Conservation (phyloP, 1,140 invertebrate genomes). For the Manduca sexta region DNA sequence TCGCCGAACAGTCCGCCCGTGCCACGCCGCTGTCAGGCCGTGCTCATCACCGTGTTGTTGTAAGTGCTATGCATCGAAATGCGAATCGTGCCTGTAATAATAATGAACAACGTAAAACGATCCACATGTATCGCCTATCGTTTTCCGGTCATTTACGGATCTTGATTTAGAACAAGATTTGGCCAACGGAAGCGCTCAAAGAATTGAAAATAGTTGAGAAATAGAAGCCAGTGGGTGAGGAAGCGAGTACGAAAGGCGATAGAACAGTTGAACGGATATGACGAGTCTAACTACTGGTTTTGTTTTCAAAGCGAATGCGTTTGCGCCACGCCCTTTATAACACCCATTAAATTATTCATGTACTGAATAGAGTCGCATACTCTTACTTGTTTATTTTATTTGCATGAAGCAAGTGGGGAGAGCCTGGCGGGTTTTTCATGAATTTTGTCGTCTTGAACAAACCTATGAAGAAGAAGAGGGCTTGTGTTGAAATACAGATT, state of each 20-base stretch:
- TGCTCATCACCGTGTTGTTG: constrained; percentile 54
- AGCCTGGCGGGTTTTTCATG: constrained; percentile 58
- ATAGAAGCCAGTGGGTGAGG: constrained; percentile 18
- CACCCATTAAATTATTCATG: constrained; percentile 13
- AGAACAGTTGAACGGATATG: constrained; percentile 7
- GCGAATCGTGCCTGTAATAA: constrained; percentile 54
- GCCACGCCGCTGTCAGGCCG: constrained; percentile 51
- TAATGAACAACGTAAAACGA: not conserved
- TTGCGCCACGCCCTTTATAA: constrained; percentile 18
- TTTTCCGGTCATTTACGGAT: not conserved
- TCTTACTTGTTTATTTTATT: constrained; percentile 67
- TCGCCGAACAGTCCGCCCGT: constrained; percentile 31
- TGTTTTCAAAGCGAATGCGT: constrained; percentile 34
- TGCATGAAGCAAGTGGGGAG: constrained; percentile 66
- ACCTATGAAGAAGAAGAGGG: constrained; percentile 60
- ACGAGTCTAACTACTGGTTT: constrained; percentile 41
- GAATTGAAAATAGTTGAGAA: constrained; percentile 3
- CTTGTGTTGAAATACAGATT: not conserved
- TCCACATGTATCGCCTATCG: too few relatives aligned
- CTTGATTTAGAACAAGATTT: not conserved
- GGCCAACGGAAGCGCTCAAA: not conserved
- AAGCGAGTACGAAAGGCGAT: constrained; percentile 11
- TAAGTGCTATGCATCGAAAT: constrained; percentile 67
- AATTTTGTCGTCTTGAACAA: constrained; percentile 66
- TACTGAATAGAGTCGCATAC: constrained; percentile 33